Conservation (phyloP, 2,888 invertebrate species). For the Tiliacea aurago region DNA sequence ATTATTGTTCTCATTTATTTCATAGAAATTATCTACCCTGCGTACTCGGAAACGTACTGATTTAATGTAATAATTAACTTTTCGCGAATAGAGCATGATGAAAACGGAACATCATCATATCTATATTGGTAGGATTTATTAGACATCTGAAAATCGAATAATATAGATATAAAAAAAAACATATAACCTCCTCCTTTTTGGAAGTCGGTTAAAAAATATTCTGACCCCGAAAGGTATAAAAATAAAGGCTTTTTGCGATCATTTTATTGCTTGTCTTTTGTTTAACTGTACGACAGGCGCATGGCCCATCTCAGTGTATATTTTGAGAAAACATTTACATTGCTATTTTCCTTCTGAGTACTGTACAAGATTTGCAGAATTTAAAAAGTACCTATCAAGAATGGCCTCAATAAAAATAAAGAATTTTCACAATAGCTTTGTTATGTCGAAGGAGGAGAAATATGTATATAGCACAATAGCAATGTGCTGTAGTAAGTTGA, state of each 20-base stretch:
- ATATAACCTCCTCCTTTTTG: no score
- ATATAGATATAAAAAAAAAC: no score
- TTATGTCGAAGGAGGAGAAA: slow-evolving; percentile 38
- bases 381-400: slow-evolving; percentile 38
- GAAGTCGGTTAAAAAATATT: no score
- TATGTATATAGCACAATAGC: slow-evolving; percentile 39
- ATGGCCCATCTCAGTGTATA: background rate
- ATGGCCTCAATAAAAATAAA: slow-evolving; percentile 41
- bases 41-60: no score
- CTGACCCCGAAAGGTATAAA: background rate
- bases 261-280: slow-evolving; percentile 12
- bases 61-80: no score
- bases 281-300: slow-evolving; percentile 10
- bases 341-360: slow-evolving; percentile 13
- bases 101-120: slow-evolving; percentile 4
- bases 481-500: slow-evolving; percentile 49
- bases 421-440: slow-evolving; percentile 37
- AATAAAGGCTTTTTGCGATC: slow-evolving; percentile 10
- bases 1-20: no score
- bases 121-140: background rate
- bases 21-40: no score
- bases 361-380: slow-evolving; percentile 28
- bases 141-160: background rate
- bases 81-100: background rate
- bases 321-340: slow-evolving; percentile 18